Evolutionary conservation across 2,888 invertebrate genomes (phyloP), one percentile per base, ranked within the genome.

Genomic region (Crepidodera aurea): DNA sequence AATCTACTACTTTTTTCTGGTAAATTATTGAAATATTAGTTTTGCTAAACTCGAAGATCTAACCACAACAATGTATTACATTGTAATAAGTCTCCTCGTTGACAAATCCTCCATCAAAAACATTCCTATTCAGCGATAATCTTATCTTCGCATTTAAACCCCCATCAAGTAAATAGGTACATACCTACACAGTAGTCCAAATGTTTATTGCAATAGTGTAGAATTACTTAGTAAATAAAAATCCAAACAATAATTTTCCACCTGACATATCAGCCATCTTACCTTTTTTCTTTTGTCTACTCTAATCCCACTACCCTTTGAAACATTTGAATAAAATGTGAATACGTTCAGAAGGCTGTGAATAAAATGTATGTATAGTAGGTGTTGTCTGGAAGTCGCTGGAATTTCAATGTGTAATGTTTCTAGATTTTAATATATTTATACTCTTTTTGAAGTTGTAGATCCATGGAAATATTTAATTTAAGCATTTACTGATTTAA

Each of bases 191-290:
- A 37, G 13, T 13, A 32, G 32, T 32, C 32, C n/a, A n/a, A n/a
- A 32, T 32, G 32, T 32, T 32, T 32, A 32, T n/a, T 32, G 8
- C 32, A 32, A 3, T 32, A 32, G 32, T 13, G 37, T 13, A 37
- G 13, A 15, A 37, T 13, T 13, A 13, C 13, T 13, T 13, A 7
- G 37, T 10, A 37, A 37, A 32, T 32, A 32, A 37, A 37, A 5
- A 37, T 37, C 15, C 37, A 37, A 37, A 37, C 37, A 37, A 37
- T 37, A 37, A 37, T 37, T 37, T 37, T 37, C 37, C 37, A 37
- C 15, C 37, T 37, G 37, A 37, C 37, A 37, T 12, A 37, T 37
- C 37, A 37, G 15, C 6, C 12, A 13, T 12, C 37, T 37, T 32
- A 32, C 6, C 22, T 22, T 2, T 22, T 22, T 29, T 37, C 37